Evolutionary conservation across 1,140 invertebrate species (phyloP).

Genomic region (Leptopilina clavipes): DNA sequence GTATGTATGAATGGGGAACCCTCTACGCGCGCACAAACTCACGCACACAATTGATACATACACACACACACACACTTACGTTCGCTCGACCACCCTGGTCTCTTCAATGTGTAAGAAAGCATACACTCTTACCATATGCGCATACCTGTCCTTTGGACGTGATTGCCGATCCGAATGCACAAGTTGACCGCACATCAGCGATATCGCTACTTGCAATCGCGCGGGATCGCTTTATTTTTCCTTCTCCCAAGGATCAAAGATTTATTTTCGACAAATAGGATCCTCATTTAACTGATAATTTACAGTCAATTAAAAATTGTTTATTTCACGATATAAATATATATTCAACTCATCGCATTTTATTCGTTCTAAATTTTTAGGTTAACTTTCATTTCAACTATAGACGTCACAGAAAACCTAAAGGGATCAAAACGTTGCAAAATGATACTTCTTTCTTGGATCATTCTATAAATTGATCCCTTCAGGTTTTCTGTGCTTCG

Average conservation of each 20-base stretch:
- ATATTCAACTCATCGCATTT: too few species aligned
- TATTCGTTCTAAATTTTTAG: too few species aligned
- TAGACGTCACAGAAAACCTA: too few species aligned
- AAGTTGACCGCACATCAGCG: conserved; percentile 31
- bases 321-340: too few species aligned
- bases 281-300: conserved; percentile 7
- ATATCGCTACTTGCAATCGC: conserved; percentile 26
- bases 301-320: background rate
- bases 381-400: too few species aligned
- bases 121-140: conserved; percentile 5
- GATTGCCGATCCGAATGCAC: conserved; percentile 30
- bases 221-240: conserved; percentile 22
- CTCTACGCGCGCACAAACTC: conserved; percentile 38
- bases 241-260: background rate
- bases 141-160: conserved; percentile 28
- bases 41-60: conserved; percentile 19
- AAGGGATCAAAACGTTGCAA: too few species aligned
- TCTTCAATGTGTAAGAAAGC: conserved; percentile 9
- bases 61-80: conserved; percentile 1
- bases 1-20: conserved; percentile 67
- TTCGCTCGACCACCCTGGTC: conserved; percentile 10
- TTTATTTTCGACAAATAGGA: conserved; percentile 28
- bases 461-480: too few species aligned
- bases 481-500: too few species aligned
- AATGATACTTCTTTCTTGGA: too few species aligned